Evolutionary conservation across 2,797 vertebrate genomes (phyloP).

Genomic region (Epinephelus malabaricus): DNA sequence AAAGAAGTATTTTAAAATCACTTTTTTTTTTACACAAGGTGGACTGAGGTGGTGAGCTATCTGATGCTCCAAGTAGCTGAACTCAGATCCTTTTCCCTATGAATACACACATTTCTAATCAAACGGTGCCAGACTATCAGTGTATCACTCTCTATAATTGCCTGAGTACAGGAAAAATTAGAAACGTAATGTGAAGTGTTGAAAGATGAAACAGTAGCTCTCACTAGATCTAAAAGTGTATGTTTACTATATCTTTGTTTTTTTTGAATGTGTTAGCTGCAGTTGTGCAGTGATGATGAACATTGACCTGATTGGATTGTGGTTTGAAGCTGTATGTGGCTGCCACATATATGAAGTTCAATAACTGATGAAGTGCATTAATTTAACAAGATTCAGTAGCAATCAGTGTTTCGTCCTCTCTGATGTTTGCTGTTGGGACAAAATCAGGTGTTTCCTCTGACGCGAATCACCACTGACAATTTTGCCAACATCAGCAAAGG

Average conservation of each 20-base stretch:
- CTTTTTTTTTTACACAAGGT: slow-evolving; percentile 4
- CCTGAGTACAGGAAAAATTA: slow-evolving; percentile 19
- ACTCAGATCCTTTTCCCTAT: background rate
- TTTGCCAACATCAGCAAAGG: slow-evolving; percentile 52
- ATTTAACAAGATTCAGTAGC: slow-evolving; percentile 41
- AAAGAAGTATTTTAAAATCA: slow-evolving; percentile 34
- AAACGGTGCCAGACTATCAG: slow-evolving; percentile 59
- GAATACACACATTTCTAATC: slow-evolving; percentile 42
- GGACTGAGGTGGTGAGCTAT: slow-evolving; percentile 2
- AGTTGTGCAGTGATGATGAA: slow-evolving; percentile 58
- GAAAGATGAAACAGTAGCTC: slow-evolving; percentile 16
- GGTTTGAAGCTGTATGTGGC: slow-evolving; percentile 52
- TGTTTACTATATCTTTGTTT: slow-evolving; percentile 42
- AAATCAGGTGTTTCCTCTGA: slow-evolving; percentile 26
- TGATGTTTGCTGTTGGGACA: slow-evolving; percentile 22
- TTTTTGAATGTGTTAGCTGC: slow-evolving; percentile 48
- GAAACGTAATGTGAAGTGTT: slow-evolving; percentile 48
- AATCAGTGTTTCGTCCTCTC: slow-evolving; percentile 52
- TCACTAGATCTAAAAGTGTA: slow-evolving; percentile 40
- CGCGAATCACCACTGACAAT: slow-evolving; percentile 34
- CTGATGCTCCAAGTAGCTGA: slow-evolving; percentile 9
- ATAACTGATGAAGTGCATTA: slow-evolving; percentile 19
- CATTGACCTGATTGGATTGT: slow-evolving; percentile 25
- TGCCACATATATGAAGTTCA: slow-evolving; percentile 38
- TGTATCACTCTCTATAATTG: slow-evolving; percentile 15